Base-by-base conservation (phyloP, 2,113 vertebrate genomes). In the Pelecanus crispus region DNA sequence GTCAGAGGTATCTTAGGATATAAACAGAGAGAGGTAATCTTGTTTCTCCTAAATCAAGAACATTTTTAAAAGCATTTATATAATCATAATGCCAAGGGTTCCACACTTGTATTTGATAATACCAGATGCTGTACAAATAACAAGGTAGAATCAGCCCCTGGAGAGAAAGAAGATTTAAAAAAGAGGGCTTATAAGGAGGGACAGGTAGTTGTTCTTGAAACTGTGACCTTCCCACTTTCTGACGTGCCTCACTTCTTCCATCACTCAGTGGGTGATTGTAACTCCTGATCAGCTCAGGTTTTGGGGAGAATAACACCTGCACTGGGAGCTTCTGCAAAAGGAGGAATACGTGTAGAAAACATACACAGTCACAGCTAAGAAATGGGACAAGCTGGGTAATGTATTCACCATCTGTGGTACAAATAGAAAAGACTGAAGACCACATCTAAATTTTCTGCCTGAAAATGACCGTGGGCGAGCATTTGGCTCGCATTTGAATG, bases 381-480 rank as follows among this genome's bases (percentile, higher is more conserved):
- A 87, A 50, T 34, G 56, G 78, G 70, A 95, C 81, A 72, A 88
- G 44, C 74, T 65, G 44, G n/a, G 15, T 88, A 61, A 90, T 36
- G 16, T 42, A 80, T 82, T 93, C 82, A 80, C 88, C 74, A 88
- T 62, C 81, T 93, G 71, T 59, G 59, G 58, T 38, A 94, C 74
- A 77, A 86, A 96, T 17, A 88, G 81, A 70, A 80, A 93, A 90
- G 56, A 47, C 84, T 75, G 79, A 85, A 88, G 78, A 79, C 74
- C 87, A 91, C 70, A 53, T 74, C 78, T 93, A 85, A 73, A 90
- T 95, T 73, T 95, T 73, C 42, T 93, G 79, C 59, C 75, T 80
- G 85, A 49, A 94, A 83, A 90, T 63, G 67, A 65, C 79, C 4
- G 32, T 71, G 44, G 70, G 66, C 11, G 45, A 94, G 71, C 14